Conservation (phyloP, 2,888 invertebrate species). For the Drepana falcataria region DNA sequence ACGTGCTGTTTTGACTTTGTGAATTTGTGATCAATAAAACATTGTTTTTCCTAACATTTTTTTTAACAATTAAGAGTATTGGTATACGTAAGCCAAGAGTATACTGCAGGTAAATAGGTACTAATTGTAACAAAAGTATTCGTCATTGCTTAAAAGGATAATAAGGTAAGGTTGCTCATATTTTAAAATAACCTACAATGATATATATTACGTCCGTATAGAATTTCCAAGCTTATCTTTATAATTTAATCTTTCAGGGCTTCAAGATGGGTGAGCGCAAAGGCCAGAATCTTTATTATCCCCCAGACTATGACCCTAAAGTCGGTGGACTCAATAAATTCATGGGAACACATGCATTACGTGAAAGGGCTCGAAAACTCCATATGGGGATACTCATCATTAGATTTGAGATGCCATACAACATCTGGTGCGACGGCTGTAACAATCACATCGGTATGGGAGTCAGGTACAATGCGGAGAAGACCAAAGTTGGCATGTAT, state of each 20-base stretch:
- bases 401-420: constrained; percentile 99
- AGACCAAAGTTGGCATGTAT: constrained; percentile 97
- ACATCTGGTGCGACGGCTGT: constrained; percentile 99
- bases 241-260: neutral
- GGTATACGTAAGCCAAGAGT: too few relatives aligned
- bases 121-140: too few relatives aligned
- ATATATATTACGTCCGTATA: too few relatives aligned
- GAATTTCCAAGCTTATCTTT: too few relatives aligned
- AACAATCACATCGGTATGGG: constrained; percentile 99
- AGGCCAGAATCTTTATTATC: constrained; percentile 98
- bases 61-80: too few relatives aligned
- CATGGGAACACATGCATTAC: constrained; percentile 94
- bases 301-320: constrained; percentile 98
- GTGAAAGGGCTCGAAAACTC: constrained; percentile 97
- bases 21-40: too few relatives aligned
- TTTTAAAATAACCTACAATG: too few relatives aligned
- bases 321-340: constrained; percentile 97
- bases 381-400: constrained; percentile 97
- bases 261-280: constrained; percentile 96
- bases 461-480: constrained; percentile 97
- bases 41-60: too few relatives aligned
- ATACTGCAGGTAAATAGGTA: too few relatives aligned
- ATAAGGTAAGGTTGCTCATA: too few relatives aligned
- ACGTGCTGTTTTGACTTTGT: too few relatives aligned
- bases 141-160: too few relatives aligned